Evolutionary conservation across 2,797 vertebrate species (phyloP).

Genomic region (Lithobates sylvaticus): DNA sequence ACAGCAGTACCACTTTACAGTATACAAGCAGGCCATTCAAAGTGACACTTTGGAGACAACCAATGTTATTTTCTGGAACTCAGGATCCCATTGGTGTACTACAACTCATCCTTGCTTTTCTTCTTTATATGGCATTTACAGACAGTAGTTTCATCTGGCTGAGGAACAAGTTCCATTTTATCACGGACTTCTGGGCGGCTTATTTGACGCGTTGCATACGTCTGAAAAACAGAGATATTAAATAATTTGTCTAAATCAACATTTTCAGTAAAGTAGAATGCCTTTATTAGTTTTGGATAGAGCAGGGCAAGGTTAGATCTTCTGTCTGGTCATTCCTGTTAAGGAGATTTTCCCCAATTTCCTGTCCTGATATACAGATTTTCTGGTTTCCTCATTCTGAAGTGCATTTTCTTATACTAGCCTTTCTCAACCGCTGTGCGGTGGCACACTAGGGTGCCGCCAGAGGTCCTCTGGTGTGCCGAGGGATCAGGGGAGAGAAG

Average conservation of each 20-base stretch:
- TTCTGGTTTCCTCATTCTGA: too few relatives aligned
- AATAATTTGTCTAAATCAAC: neutral
- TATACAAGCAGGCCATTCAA: neutral
- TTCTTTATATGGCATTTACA: slow-evolving; percentile 77
- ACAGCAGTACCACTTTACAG: neutral
- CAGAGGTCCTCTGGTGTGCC: too few relatives aligned
- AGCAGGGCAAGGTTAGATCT: too few relatives aligned
- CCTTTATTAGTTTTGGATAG: too few relatives aligned
- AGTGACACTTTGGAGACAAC: neutral
- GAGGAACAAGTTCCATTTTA: slow-evolving; percentile 82
- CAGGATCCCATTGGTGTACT: slow-evolving; percentile 19
- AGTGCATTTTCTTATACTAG: too few relatives aligned
- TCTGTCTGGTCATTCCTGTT: too few relatives aligned
- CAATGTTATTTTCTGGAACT: neutral
- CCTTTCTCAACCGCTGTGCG: too few relatives aligned
- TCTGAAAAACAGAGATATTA: slow-evolving; percentile 68
- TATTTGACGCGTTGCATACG: slow-evolving; percentile 78
- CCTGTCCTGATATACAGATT: too few relatives aligned
- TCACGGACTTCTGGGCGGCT: slow-evolving; percentile 77
- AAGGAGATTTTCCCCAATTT: too few relatives aligned
- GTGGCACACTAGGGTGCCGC: too few relatives aligned
- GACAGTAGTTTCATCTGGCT: slow-evolving; percentile 76
- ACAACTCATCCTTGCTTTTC: slow-evolving; percentile 78
- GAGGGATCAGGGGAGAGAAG: too few relatives aligned
- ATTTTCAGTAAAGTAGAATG: too few relatives aligned